Evolutionary conservation across 2,888 invertebrate species (phyloP).

Genomic region (Synanthedon andrenaeformis): DNA sequence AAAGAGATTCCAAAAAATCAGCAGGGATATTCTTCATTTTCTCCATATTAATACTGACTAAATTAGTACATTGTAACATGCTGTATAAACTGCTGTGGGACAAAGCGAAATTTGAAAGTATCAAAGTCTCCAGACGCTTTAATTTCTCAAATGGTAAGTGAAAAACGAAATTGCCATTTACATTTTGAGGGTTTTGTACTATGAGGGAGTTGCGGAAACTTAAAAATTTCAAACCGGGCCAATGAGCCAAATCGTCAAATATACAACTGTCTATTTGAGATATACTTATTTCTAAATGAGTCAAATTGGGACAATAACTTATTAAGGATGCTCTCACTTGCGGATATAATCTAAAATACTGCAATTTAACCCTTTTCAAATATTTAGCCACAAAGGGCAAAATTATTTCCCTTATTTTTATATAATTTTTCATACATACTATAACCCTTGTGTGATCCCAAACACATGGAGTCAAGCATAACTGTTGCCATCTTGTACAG

Average conservation of each 20-base stretch:
- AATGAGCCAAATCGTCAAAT: constrained; percentile 60
- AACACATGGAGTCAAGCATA: constrained; percentile 59
- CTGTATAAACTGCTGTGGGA: constrained; percentile 58
- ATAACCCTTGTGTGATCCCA: constrained; percentile 66
- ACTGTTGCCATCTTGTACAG: constrained; percentile 60
- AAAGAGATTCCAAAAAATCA: constrained; percentile 57
- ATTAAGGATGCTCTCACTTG: constrained; percentile 62
- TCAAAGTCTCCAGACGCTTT: constrained; percentile 50
- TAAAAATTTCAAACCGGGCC: constrained; percentile 63
- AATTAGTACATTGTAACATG: constrained; percentile 58
- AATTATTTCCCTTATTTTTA: constrained; percentile 60
- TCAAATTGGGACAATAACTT: constrained; percentile 63
- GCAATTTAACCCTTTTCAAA: constrained; percentile 65
- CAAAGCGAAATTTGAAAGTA: constrained; percentile 63
- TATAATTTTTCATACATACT: constrained; percentile 68
- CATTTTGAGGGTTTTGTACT: constrained; percentile 55
- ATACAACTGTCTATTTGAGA: constrained; percentile 67
- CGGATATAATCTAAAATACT: constrained; percentile 67
- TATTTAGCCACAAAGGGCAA: constrained; percentile 65
- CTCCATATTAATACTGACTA: constrained; percentile 65
- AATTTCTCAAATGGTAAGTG: constrained; percentile 63
- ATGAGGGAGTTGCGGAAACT: constrained; percentile 66
- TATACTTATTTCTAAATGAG: constrained; percentile 68
- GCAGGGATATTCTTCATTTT: constrained; percentile 68
- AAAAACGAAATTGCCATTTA: constrained; percentile 61